A percentile compares a stretch with the other conserved stretches of the same genome.
Evolutionary conservation across 2,113 vertebrate genomes (phyloP).

Genomic region (Pogona vitticeps): DNA sequence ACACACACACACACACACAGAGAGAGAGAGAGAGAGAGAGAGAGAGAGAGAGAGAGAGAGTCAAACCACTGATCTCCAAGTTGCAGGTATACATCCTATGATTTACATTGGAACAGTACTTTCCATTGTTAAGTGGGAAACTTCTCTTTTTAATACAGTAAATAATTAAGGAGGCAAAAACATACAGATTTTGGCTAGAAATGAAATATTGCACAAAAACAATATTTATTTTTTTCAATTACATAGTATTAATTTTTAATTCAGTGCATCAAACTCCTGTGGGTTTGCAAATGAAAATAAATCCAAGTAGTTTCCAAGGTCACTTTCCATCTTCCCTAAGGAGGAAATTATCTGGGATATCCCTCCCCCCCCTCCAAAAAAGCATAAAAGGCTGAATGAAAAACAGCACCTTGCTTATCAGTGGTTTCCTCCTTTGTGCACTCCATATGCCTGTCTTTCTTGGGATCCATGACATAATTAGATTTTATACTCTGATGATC

Average conservation of each 20-base stretch:
- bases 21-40: no score
- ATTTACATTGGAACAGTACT: conserved; percentile 36
- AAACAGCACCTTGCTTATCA: not conserved
- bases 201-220: conserved; percentile 41
- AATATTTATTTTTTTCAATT: conserved; percentile 55
- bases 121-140: conserved; percentile 40
- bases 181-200: conserved; percentile 64
- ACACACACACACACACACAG: no score
- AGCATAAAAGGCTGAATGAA: not conserved
- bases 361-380: not conserved
- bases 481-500: conserved; percentile 2
- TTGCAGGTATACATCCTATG: conserved; percentile 53
- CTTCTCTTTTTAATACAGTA: conserved; percentile 56
- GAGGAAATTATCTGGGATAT: not conserved
- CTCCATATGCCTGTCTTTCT: not conserved
- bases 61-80: no score
- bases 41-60: no score
- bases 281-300: conserved; percentile 13
- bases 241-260: conserved; percentile 54
- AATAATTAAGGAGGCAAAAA: conserved; percentile 43
- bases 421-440: not conserved
- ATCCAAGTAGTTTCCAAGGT: conserved; percentile 14
- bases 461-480: not conserved
- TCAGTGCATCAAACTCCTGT: conserved; percentile 36
- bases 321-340: not conserved